Conservation (phyloP, 2,113 vertebrate genomes). For the Cyprinus carpio region DNA sequence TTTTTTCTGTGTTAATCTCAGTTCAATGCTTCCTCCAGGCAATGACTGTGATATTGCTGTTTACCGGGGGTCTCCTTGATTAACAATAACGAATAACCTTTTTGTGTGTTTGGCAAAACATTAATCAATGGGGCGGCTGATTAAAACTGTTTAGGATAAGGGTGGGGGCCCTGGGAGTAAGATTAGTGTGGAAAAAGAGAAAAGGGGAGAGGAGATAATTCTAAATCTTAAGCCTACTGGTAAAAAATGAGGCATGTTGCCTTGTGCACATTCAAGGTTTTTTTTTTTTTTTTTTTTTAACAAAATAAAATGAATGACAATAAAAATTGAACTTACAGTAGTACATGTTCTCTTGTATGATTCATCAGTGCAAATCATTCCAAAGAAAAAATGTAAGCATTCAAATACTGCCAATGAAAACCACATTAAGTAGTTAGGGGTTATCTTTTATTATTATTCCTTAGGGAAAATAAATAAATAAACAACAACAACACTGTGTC, state of each 20-base stretch:
- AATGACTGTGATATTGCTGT: constrained; percentile 54
- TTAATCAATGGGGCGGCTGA: constrained; percentile 55
- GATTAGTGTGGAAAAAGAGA: neutral
- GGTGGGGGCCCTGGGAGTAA: neutral
- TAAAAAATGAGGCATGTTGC: neutral
- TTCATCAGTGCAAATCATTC: too few relatives aligned
- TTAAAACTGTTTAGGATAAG: constrained; percentile 41
- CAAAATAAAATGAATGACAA: neutral
- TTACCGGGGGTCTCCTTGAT: constrained; percentile 47
- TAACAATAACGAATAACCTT: constrained; percentile 62
- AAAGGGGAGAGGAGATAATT: neutral
- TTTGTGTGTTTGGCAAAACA: constrained; percentile 37
- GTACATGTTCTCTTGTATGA: neutral
- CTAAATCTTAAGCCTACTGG: too few relatives aligned
- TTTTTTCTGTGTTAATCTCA: constrained; percentile 37
- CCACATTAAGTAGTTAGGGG: neutral
- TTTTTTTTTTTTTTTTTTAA: neutral
- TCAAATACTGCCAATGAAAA: neutral
- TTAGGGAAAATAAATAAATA: neutral
- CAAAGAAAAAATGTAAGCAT: neutral
- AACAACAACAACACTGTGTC: too few relatives aligned
- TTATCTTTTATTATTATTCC: neutral
- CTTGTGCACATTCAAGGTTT: neutral
- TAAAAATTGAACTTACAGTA: neutral
- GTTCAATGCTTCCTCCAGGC: constrained; percentile 27